phyloP scores from a whole-genome alignment of 2,888 invertebrate species.

The Melolontha melolontha region DNA sequence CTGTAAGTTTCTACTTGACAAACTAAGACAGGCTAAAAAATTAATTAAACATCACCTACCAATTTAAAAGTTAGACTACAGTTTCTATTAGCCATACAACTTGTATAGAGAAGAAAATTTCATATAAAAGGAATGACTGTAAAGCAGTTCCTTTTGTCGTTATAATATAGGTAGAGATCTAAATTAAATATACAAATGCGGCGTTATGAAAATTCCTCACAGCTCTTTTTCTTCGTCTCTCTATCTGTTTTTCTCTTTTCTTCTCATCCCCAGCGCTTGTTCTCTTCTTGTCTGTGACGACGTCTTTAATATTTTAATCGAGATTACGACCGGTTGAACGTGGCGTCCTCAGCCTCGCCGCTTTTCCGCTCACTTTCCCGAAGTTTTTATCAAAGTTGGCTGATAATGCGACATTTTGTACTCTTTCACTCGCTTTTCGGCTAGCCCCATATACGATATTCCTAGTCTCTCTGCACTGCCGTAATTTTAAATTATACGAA shows the following conservation, averaged over 20 bases:
- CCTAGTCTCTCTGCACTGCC: neutral
- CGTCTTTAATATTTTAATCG: constrained; percentile 37
- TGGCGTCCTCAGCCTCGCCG: neutral
- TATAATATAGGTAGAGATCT: constrained; percentile 11
- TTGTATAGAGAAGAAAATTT: too few relatives aligned
- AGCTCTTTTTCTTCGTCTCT: neutral
- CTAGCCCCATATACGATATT: neutral
- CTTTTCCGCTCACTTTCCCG: neutral
- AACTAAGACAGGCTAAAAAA: too few relatives aligned
- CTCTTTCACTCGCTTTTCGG: constrained; percentile 1
- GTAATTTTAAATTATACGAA: constrained; percentile 23
- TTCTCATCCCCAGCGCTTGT: neutral
- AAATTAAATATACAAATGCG: constrained; percentile 42
- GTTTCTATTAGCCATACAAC: too few relatives aligned
- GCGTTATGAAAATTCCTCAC: constrained; percentile 41
- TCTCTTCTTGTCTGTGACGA: constrained; percentile 14
- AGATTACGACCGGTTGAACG: constrained; percentile 26
- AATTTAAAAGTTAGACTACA: too few relatives aligned
- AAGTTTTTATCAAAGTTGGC: constrained; percentile 30
- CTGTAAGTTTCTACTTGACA: too few relatives aligned
- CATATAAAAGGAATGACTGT: too few relatives aligned
- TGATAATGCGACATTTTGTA: constrained; percentile 34
- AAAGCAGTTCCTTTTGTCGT: too few relatives aligned
- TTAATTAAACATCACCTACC: too few relatives aligned
- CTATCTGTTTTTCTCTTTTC: neutral